Conservation (phyloP, 2,888 invertebrate species). For the Encarsia formosa region DNA sequence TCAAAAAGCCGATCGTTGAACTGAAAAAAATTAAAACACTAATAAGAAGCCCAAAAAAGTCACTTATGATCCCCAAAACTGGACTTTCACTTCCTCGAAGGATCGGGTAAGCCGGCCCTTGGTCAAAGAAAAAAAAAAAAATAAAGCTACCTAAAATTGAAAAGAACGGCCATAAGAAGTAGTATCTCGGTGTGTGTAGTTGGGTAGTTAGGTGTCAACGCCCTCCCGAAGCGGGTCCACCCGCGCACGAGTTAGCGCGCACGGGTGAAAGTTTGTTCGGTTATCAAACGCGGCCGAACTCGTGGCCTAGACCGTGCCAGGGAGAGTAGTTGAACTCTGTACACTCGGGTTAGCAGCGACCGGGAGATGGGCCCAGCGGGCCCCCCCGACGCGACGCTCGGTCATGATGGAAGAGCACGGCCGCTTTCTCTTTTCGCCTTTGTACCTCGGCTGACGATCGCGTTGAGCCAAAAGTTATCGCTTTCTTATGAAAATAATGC, state of each 20-base stretch:
- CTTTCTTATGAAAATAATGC: too few species aligned
- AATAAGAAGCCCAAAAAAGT: too few species aligned
- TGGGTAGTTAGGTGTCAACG: neutral
- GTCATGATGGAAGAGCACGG: neutral
- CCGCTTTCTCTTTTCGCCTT: neutral
- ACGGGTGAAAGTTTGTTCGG: neutral
- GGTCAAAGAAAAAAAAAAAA: too few species aligned
- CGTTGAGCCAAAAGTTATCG: too few species aligned
- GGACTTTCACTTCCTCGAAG: too few species aligned
- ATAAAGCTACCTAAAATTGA: too few species aligned
- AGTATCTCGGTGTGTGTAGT: too few species aligned
- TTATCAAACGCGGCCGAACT: neutral
- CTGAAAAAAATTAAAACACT: too few species aligned
- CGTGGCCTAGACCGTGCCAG: neutral
- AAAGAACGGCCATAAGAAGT: too few species aligned
- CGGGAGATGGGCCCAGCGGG: neutral
- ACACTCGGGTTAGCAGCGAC: neutral
- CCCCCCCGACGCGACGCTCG: constrained; percentile 1
- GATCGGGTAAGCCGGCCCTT: too few species aligned
- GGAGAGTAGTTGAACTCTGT: neutral
- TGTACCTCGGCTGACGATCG: neutral
- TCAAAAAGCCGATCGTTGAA: too few species aligned
- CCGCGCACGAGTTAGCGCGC: neutral
- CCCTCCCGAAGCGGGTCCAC: neutral
- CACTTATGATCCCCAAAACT: too few species aligned